Base-by-base conservation (phyloP, 2,888 invertebrate species). In the Isoperla grammatica region DNA sequence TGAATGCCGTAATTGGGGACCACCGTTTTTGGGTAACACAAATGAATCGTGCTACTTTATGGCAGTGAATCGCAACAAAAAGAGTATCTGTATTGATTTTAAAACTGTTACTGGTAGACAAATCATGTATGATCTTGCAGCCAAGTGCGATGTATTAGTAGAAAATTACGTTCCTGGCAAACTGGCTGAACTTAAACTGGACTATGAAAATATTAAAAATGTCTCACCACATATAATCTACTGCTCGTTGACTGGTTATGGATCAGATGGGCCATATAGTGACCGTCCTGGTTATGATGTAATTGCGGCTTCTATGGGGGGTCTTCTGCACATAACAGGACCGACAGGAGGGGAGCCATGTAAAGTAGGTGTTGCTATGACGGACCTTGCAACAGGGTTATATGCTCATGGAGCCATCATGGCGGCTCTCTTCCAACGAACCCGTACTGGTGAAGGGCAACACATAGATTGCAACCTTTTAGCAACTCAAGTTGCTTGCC, bases 161-260 rank as follows among this genome's bases (percentile, higher is more conserved):
- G 97, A 98, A 73, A 98, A 98, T 75, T 98, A 88, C 75, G 78
- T 97, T 0, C 96, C 98, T 0, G 96, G 95, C 0, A 94, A 93
- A 69, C 74, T 97, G 67, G 81, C 84, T 12, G 73, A 82, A 59
- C 76, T 90, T 61, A 84, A 85, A 1, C 75, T 98, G 57, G 93
- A 90, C n/a, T 98, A 92, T 72, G 78, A 87, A 11, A 78, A 84
- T 39, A 71, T 97, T 29, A 81, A 79, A 50, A 69, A 74, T 53
- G 68, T 88, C 2, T 87, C 90, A 45, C 92, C 95, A 0, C 80
- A 81, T 57, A 78, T 98, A 15, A 85, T 98, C 63, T 98, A 96
- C 73, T 95, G 95, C 74, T 94, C 96, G 0, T 81, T 98, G 55
- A 93, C 93, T 55, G 97, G 97, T 0, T 98, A 90, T 73, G 98